Percentiles rank a stretch among this genome's conserved stretches.
Evolutionary conservation across 2,113 vertebrate genomes (phyloP).

Genomic region (Chloropsis cyanopogon): DNA sequence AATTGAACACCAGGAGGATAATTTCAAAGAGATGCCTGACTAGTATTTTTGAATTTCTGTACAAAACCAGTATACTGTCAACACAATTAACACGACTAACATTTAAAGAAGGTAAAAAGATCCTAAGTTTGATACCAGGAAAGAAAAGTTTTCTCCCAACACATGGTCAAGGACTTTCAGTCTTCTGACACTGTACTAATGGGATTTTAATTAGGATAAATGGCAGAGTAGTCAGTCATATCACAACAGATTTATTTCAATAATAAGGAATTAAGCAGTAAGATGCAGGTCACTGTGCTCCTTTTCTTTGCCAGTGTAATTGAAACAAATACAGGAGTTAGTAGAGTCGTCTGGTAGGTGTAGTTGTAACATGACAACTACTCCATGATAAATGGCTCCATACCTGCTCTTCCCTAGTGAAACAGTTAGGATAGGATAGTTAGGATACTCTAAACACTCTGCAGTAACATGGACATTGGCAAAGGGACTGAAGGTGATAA

Average conservation of each 20-base stretch:
- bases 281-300: not conserved
- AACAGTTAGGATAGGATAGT: not conserved
- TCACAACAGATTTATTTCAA: not conserved
- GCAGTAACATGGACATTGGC: not conserved
- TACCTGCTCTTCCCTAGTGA: not conserved
- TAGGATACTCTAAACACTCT: not conserved
- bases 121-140: not conserved
- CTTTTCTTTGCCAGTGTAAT: not conserved
- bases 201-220: slow-evolving; percentile 55
- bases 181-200: not conserved
- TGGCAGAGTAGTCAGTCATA: slow-evolving; percentile 10
- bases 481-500: not conserved
- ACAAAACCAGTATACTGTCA: not conserved
- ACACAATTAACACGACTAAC: not conserved
- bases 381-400: not conserved
- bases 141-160: not conserved
- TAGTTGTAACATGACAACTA: not conserved
- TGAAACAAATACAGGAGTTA: not conserved
- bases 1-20: not conserved
- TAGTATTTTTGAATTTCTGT: not conserved
- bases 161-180: slow-evolving; percentile 9
- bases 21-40: not conserved
- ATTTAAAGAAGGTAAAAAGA: not conserved
- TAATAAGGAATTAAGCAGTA: not conserved
- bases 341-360: not conserved